Base-by-base conservation (phyloP, 64 coral and sea anemone genomes). In the Actinia equina region DNA sequence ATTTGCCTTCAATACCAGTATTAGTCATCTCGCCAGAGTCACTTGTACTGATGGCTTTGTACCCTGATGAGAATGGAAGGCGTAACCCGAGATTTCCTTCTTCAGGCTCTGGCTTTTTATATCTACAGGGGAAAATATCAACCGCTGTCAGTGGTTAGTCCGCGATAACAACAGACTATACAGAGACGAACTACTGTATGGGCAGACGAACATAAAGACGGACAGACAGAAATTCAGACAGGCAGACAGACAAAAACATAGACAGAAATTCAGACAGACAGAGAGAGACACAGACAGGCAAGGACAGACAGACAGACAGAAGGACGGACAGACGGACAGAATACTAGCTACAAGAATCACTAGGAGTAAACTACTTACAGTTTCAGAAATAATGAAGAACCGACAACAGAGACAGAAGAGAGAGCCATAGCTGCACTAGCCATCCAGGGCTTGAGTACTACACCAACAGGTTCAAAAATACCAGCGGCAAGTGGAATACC, bases 361-460 rank as follows among this genome's bases (percentile, higher is more conserved):
- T 18, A 0, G 62, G 6, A 65, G 6, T 65, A 74, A 74, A 11
- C 44, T 13, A 98, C 96, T 98, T 85, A 98, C 96, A 91, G 5
- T 85, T 93, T 98, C 16, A 98, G 93, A 76, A 98, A 87, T 17
- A 98, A 85, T 8, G 96, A 98, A 3, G 96, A 98, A 12, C 81
- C 18, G 79, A 98, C 96, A 74, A 98, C 96, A 27, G 96, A 98
- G 57, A 98, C 96, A 4, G 96, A 98, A 20, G 96, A 98, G 14
- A 91, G 57, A 2, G 96, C 96, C 96, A 98, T 98, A 25, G 96
- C 96, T 19, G 94, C 94, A 79, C 96, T 94, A 16, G 96, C 96
- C 96, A 98, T 98, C 96, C 96, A 98, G 0, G 96, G 96, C 80
- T 98, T 94, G 70, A 98, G 42, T 11, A 98, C 96, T 61, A 98